These are phyloP conservation scores for Calosoma granatense DNA, from an alignment of 1,140 invertebrate genomes.

Conservation along the genomic window DNA sequence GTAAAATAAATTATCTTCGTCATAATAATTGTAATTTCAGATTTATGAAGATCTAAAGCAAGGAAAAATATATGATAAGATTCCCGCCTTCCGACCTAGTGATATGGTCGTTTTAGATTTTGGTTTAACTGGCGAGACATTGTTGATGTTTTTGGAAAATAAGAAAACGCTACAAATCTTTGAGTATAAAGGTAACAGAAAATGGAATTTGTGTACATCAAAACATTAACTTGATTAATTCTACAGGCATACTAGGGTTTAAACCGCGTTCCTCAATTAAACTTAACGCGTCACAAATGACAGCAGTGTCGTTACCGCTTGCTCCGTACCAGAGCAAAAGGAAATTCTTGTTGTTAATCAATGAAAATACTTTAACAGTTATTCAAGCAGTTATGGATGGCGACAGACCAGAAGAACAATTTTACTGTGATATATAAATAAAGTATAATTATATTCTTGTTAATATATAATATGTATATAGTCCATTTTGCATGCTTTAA, in stretches of 20 bases:
- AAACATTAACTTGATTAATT: no score
- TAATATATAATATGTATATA: not conserved
- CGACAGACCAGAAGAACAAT: conserved; percentile 25
- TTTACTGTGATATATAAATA: conserved; percentile 22
- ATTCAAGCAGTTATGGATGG: conserved; percentile 37
- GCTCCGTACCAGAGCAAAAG: conserved; percentile 9
- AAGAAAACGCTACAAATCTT: conserved; percentile 25
- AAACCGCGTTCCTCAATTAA: conserved; percentile 22
- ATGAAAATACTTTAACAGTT: conserved; percentile 30
- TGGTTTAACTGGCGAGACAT: conserved; percentile 27
- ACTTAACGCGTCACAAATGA: conserved; percentile 21
- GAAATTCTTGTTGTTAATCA: conserved; percentile 23
- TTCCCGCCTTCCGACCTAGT: conserved; percentile 28
- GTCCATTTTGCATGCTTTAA: no score
- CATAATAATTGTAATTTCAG: conserved; percentile 20
- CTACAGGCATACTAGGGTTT: conserved; percentile 29
- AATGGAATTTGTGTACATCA: no score
- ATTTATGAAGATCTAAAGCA: conserved; percentile 27
- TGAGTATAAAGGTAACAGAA: conserved; percentile 29
- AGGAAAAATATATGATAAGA: conserved; percentile 28
- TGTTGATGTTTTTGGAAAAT: conserved; percentile 30
- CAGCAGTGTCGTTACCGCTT: conserved; percentile 19
- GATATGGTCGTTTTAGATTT: conserved; percentile 21
- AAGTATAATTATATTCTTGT: not conserved
- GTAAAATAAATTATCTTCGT: no score